Evolutionary conservation across 1,140 invertebrate species (phyloP).

Genomic region (Cepaea nemoralis): DNA sequence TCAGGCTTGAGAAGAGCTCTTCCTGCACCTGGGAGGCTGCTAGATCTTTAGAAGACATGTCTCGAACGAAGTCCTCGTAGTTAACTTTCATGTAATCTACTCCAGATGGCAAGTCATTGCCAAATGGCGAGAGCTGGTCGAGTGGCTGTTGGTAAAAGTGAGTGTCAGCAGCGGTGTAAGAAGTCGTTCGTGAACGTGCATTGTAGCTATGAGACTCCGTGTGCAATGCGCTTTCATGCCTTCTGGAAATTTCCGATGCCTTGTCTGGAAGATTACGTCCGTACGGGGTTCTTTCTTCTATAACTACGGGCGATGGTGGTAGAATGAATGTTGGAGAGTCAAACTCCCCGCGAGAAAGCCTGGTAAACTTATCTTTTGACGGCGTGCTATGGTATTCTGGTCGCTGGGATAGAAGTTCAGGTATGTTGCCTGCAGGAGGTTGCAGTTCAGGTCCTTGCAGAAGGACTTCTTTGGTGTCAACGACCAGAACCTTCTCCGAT

Average conservation of each 20-base stretch:
- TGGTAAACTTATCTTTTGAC: neutral
- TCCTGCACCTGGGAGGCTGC: neutral
- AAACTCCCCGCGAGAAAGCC: neutral
- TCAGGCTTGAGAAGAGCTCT: neutral
- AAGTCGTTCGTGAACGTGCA: neutral
- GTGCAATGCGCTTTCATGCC: neutral
- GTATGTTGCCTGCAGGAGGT: neutral
- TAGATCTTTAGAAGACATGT: constrained; percentile 17
- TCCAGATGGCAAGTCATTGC: neutral
- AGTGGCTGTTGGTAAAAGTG: neutral
- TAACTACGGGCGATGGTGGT: neutral
- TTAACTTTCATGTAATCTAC: neutral
- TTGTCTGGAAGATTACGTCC: neutral
- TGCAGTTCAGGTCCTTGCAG: neutral
- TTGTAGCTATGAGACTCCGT: neutral
- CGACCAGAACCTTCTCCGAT: neutral
- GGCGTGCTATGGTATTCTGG: neutral
- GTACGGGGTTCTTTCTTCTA: neutral
- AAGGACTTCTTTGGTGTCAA: neutral
- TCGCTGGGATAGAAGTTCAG: neutral
- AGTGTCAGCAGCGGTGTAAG: neutral
- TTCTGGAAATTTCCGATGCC: neutral
- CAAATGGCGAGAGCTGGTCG: constrained; percentile 11
- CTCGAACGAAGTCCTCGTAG: constrained; percentile 30
- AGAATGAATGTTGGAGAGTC: neutral